Conservation (phyloP, 2,797 vertebrate genomes). For the Hyperoplus lanceolatus region DNA sequence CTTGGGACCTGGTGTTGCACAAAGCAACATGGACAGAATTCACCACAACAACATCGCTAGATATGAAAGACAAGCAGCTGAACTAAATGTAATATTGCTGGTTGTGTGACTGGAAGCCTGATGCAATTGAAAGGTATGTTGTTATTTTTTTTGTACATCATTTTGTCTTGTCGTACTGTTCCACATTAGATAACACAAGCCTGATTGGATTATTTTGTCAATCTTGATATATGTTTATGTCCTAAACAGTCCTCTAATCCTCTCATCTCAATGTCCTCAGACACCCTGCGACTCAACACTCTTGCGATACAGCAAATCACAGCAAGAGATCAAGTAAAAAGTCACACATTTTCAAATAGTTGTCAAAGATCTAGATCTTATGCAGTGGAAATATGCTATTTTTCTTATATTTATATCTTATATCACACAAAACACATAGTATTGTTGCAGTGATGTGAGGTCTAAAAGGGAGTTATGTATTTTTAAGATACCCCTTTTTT, state of each 20-base stretch:
- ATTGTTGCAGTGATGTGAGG: neutral
- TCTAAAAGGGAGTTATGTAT: conserved; percentile 1
- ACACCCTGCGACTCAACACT: conserved; percentile 34
- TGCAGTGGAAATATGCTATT: neutral
- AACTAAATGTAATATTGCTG: conserved; percentile 21
- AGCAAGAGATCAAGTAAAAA: conserved; percentile 47
- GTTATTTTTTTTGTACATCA: conserved; percentile 8
- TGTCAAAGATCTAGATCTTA: conserved; percentile 36
- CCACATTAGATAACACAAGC: neutral
- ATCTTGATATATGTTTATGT: conserved; percentile 16
- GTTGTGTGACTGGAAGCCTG: conserved; percentile 6
- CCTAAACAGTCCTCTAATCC: conserved; percentile 47
- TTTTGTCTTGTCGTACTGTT: neutral
- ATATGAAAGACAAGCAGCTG: conserved; percentile 32
- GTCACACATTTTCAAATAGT: conserved; percentile 36
- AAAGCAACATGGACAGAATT: conserved; percentile 52
- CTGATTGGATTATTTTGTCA: conserved; percentile 1
- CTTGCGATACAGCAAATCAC: conserved; percentile 48
- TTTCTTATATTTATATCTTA: conserved; percentile 5
- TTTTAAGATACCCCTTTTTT: conserved; percentile 18
- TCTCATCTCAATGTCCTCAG: conserved; percentile 48
- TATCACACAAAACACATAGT: conserved; percentile 13
- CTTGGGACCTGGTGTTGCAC: conserved; percentile 56
- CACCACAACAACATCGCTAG: conserved; percentile 21
- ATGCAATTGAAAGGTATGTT: conserved; percentile 1